Evolutionary conservation across 2,797 vertebrate genomes (phyloP), one percentile per base, ranked within the genome.

Genomic region (Epinephelus coioides): DNA sequence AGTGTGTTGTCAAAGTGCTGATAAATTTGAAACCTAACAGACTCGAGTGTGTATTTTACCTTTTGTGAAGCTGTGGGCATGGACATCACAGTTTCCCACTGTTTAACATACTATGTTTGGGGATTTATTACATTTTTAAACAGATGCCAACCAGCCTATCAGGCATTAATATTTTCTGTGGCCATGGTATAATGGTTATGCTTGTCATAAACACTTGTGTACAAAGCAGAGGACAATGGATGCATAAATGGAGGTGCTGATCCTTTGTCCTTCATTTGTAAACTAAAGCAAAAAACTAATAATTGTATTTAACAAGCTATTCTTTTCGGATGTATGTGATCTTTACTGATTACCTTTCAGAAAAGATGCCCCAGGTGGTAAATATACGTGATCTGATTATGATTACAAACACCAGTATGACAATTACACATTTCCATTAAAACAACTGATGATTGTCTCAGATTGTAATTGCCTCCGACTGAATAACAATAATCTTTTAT

Each of bases 321-420:
- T 74, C 3, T 59, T 8, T 60, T 5, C 47, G 13, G 10, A 60
- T 70, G 12, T 14, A 54, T 5, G 8, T 30, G 50, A 17, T 54
- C 10, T 56, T 63, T 57, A 51, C 4, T 43, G 6, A 61, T 55
- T 18, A 38, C 17, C 18, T 44, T 64, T 54, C 3, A 47, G 19
- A 56, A 50, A 63, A 49, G 10, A 4, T 7, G 56, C 10, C 19
- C 13, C 0, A 9, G 21, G 21, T 50, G 51, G 57, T 75, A 27
- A 69, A 63, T 53, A 83, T 25, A 64, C 34, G 73, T 23, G 3
- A 12, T 55, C 8, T 71, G 43, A 76, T 74, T 67, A 55, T 57
- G 13, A 76, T 79, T 27, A 67, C 47, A 76, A 64, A 67, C 56
- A 78, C 25, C 38, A 73, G 44, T 23, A 8, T 27, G 55, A 61